Evolutionary conservation across 2,888 invertebrate species (phyloP), one percentile per base, ranked within the genome.

Genomic region (Xanthia togata): DNA sequence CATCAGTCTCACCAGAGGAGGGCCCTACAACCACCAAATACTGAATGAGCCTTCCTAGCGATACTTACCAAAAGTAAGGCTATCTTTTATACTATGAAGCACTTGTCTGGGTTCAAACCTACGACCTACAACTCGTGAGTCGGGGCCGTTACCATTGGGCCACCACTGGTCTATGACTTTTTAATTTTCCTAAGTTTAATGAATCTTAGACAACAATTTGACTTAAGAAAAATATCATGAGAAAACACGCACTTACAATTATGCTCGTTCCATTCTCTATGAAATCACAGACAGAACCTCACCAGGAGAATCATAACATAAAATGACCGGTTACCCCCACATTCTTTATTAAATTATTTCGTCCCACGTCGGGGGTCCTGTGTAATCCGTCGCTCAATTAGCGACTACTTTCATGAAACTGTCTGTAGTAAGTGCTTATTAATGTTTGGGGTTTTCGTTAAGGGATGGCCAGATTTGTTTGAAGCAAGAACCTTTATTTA

Each of bases 301-400:
- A 4, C 20, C 12, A 12, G 26, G n/a, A 59, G 20, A 65, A n/a
- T 26, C 20, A 6, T 38, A 23, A 38, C 2, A 35, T 69, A 55
- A 41, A 77, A 20, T 41, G 0, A 57, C 14, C 50, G 55, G 57
- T 53, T 35, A 35, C n/a, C 59, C 20, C 38, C 47, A 74, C 26
- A 35, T 26, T 57, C 35, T 59, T 31, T 55, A 81, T 50, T 62
- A 41, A 62, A 74, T 67, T 73, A 72, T 73, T 47, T 55, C 11
- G 47, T 1, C 35, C 53, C 50, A 55, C n/a, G 14, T 17, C 4
- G 41, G 63, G 17, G 38, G 31, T 31, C n/a, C 35, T 31, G 31
- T 31, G 2, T 55, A 80, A 73, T 60, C 53, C 6, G 41, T 50
- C 26, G 35, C 35, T 63, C 67, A 79, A 82, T 79, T 76, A 44